Base-by-base conservation (phyloP, 2,113 vertebrate genomes). In the Ornithorhynchus anatinus region DNA sequence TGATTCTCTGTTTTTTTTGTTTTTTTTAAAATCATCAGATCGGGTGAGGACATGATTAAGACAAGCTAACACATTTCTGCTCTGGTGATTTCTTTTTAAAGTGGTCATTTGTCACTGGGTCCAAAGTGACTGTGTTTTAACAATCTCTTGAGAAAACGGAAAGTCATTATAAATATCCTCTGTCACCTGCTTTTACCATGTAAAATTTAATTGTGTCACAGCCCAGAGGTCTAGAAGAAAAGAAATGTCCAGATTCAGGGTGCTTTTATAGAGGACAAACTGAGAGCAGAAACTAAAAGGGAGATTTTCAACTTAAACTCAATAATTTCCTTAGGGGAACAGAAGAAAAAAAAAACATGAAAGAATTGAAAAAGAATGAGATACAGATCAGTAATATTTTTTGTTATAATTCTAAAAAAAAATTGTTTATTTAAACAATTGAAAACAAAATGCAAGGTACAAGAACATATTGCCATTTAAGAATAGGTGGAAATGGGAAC, bases 191-290 rank as follows among this genome's bases (percentile, higher is more conserved):
- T 71, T 54, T 52, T 58, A 35, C 33, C 40, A 50, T 1, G 3
- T 61, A 53, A 81, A 80, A 83, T 63, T 39, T 72, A 77, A 80
- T 79, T 63, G 29, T 39, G 39, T 72, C 47, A 35, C 1, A 60
- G 47, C 36, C 73, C 47, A 79, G 57, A 82, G 61, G 75, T 3
- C 73, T n/a, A 73, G 62, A 75, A 72, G 31, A 69, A 77, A 77
- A 68, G 25, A 77, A 63, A 73, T 43, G 51, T 74, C 61, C 33
- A 52, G 63, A 74, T 69, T 58, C 37, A 67, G 38, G 78, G 17
- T 69, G 61, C 56, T 32, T 54, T 69, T 78, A 8, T 67, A 63
- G 81, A 70, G 38, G 79, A 62, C 25, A 84, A 81, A n/a, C 72
- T 52, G 44, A 76, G 61, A 79, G 69, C 9, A 71, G 59, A 42